These are phyloP conservation scores for Pogona vitticeps DNA, from an alignment of 2,113 vertebrate species.

Conservation along the genomic window DNA sequence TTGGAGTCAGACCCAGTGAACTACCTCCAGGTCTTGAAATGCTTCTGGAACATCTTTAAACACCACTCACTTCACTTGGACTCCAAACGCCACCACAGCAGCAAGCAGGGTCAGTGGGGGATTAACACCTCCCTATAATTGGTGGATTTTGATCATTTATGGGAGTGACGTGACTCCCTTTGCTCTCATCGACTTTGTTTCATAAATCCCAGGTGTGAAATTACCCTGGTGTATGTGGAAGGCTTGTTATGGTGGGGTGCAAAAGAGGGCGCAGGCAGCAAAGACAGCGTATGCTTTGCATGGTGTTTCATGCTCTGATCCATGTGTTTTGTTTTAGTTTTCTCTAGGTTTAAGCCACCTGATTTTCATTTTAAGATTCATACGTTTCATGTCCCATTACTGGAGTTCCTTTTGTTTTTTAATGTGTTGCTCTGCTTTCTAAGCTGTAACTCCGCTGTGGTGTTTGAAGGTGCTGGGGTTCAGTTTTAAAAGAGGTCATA, in stretches of 20 bases:
- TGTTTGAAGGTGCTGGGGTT: constrained; percentile 71
- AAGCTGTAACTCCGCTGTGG: constrained; percentile 35
- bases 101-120: constrained; percentile 60
- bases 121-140: constrained; percentile 70
- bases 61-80: constrained; percentile 50
- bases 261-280: constrained; percentile 27
- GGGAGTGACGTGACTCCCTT: constrained; percentile 62
- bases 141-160: constrained; percentile 65
- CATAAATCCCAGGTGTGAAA: constrained; percentile 64
- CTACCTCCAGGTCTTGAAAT: constrained; percentile 31
- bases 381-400: constrained; percentile 51
- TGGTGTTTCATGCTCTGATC: constrained; percentile 21
- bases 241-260: constrained; percentile 38
- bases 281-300: constrained; percentile 1
- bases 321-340: constrained; percentile 55
- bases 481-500: constrained; percentile 74
- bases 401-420: constrained; percentile 55
- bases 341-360: constrained; percentile 57
- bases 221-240: constrained; percentile 59
- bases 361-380: constrained; percentile 57
- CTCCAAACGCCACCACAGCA: constrained; percentile 57
- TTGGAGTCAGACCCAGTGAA: constrained; percentile 18
- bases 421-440: constrained; percentile 45
- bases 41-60: constrained; percentile 45
- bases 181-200: constrained; percentile 65